Conservation (phyloP, 1,140 invertebrate species). For the Drosophila takahashii region DNA sequence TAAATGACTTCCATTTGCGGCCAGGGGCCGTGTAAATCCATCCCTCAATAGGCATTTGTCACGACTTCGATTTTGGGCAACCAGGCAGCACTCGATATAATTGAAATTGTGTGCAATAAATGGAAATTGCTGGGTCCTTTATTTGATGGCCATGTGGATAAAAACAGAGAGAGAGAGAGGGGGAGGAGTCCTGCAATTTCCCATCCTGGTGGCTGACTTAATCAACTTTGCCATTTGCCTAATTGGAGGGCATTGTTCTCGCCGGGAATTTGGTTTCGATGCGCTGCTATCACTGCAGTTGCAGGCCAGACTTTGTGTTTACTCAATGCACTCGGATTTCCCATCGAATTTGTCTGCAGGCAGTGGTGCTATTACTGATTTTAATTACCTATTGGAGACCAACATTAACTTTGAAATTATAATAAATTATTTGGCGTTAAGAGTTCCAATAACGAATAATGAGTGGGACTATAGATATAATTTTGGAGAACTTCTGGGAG, state of each 20-base stretch:
- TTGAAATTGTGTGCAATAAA: slow-evolving; percentile 66
- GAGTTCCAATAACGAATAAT: no score
- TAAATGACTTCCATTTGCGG: slow-evolving; percentile 67
- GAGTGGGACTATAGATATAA: no score
- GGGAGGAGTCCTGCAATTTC: slow-evolving; percentile 21
- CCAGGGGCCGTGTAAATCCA: slow-evolving; percentile 66
- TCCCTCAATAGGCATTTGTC: slow-evolving; percentile 56
- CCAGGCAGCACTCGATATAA: slow-evolving; percentile 61
- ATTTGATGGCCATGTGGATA: slow-evolving; percentile 39
- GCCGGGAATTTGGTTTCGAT: slow-evolving; percentile 9
- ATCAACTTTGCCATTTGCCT: slow-evolving; percentile 48
- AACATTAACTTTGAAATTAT: not conserved
- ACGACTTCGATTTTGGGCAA: slow-evolving; percentile 48
- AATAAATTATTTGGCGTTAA: no score
- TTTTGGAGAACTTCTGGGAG: no score
- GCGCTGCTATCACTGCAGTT: slow-evolving; percentile 14
- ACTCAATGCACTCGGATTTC: slow-evolving; percentile 10
- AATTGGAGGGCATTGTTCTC: slow-evolving; percentile 50
- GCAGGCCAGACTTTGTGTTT: slow-evolving; percentile 13
- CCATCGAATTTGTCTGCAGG: slow-evolving; percentile 1
- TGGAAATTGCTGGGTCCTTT: slow-evolving; percentile 45
- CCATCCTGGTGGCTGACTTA: slow-evolving; percentile 22
- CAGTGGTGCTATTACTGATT: not conserved
- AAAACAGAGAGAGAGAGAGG: not conserved
- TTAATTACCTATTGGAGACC: not conserved